Base-by-base conservation (phyloP, 2,797 vertebrate genomes). In the Gallirallus australis region DNA sequence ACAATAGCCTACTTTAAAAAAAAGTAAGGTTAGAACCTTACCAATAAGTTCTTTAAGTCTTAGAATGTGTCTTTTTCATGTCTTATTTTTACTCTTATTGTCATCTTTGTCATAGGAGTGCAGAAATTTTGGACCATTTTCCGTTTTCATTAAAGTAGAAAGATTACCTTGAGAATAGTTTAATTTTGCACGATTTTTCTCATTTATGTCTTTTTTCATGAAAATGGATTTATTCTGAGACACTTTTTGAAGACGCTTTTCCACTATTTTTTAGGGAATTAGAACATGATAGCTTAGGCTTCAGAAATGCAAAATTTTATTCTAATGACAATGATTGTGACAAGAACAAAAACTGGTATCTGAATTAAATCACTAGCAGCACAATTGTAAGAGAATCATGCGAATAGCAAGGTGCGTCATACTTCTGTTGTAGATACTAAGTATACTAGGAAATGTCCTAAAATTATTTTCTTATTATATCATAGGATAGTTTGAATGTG, bases 281-380 rank as follows among this genome's bases (percentile, higher is more conserved):
- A 37, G 80, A 85, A 86, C 7, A 25, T 52, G 53, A 39, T 25
- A 72, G 14, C 79, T 52, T 82, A 73, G 25, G 39, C 33, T 94
- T 97, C 24, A 94, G 66, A 88, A 95, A 89, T 81, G 35, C 28
- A 73, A 78, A 40, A 80, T 28, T 42, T 82, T 94, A 33, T 79
- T 95, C 65, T 73, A 45, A 71, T 2, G 2, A 80, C 11, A 79
- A 77, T 88, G 24, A 82, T 23, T 75, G 23, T 80, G n/a, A 78
- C 61, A 94, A 82, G 66, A 94, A 45, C n/a, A 89, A 87, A 78
- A 35, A 35, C 3, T 78, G 18, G 16, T 21, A 53, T 2, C 30
- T 53, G 61, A 60, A 84, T 48, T 33, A 14, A 77, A 25, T 73
- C 27, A 47, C 42, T 37, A 71, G 59, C 19, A 64, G 35, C 10